These are phyloP conservation scores for Thysanoteuthis rhombus DNA, from an alignment of 2,888 invertebrate genomes.

Conservation along the genomic window DNA sequence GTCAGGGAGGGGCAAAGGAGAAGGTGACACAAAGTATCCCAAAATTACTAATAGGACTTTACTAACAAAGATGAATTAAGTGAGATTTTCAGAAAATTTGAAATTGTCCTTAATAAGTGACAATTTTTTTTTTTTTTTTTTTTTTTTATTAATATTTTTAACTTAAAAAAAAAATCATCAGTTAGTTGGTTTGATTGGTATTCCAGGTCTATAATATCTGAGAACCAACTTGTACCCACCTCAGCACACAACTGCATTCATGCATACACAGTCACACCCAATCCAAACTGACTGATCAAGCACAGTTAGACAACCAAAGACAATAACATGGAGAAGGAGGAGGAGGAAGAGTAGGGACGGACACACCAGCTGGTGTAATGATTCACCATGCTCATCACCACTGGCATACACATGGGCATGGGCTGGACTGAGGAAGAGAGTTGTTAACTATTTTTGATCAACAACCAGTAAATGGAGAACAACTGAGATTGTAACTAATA, in stretches of 20 bases:
- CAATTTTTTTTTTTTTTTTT: neutral
- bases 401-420: neutral
- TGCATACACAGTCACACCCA: neutral
- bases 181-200: neutral
- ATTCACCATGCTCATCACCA: neutral
- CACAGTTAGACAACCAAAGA: neutral
- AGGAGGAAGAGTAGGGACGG: neutral
- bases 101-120: neutral
- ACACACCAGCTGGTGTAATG: neutral
- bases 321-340: neutral
- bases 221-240: neutral
- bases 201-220: neutral
- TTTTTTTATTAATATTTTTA: no score
- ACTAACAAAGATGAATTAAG: neutral
- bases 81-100: neutral
- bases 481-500: neutral
- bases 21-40: constrained; percentile 12
- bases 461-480: neutral
- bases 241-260: neutral
- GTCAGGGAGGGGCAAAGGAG: neutral
- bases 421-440: constrained; percentile 12
- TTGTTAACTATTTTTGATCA: neutral
- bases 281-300: constrained; percentile 12
- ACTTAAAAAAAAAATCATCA: neutral
- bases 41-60: neutral